Evolutionary conservation across 2,888 invertebrate genomes (phyloP), one percentile per base, ranked within the genome.

Genomic region (Agrochola litura): DNA sequence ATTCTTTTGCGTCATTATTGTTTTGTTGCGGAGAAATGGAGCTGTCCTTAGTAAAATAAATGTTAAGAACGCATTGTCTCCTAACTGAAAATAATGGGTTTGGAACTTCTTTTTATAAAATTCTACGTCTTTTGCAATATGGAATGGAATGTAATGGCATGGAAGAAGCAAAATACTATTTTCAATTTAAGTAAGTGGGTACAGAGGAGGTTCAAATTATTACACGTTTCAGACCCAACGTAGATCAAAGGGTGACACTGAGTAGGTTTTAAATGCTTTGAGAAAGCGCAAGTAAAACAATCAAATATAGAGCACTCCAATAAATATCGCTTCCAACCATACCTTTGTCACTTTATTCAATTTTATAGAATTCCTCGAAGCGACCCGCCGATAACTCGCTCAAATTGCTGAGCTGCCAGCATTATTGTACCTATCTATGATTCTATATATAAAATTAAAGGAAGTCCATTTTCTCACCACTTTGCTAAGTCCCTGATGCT

Each of bases 1-100:
- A 95, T 95, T 95, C 95, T 94, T 94, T 93, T 87, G 89, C 86
- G 92, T 92, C 94, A 94, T 95, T 95, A 95, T 93, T 93, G 93
- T 93, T 94, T 93, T 93, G 92, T 92, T 90, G 88, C 84, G 86
- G 86, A 90, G 89, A 89, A 88, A 88, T 89, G 88, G 87, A 89
- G 88, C 90, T 87, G 88, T 89, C 87, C 89, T 88, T 87, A 86
- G 83, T 85, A 84, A 89, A 90, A 90, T 89, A 81, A 90, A 89
- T 83, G 82, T 84, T 83, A 69, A 81, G 81, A 85, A 79, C 78
- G 88, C 74, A 82, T 88, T 86, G 86, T 86, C 77, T 77, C 74
- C 63, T 81, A 81, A 78, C 75, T 68, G 79, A 69, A 85, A 76
- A 71, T 85, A 83, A 85, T 80, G 78, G 79, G 64, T 79, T 79